phyloP scores from a whole-genome alignment of 1,140 invertebrate species.

The Brachionus calyciflorus region DNA sequence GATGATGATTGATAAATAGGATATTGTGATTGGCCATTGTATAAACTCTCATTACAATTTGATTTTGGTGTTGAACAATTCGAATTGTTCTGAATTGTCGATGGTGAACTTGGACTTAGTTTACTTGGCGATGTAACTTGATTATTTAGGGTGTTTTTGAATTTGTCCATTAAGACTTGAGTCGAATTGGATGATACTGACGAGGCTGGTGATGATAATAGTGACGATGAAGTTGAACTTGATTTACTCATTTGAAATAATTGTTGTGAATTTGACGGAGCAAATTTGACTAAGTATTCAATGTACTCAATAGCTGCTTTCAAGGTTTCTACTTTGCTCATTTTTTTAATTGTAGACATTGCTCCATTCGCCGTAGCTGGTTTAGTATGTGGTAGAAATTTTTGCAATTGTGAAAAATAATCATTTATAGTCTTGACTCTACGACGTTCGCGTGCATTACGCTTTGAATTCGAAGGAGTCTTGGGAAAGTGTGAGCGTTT shows the following conservation, averaged over 20 bases:
- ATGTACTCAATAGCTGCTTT: slow-evolving; percentile 46
- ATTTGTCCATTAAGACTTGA: background rate
- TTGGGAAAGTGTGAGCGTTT: background rate
- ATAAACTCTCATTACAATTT: background rate
- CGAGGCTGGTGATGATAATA: slow-evolving; percentile 19
- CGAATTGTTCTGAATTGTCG: background rate
- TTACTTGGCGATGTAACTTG: background rate
- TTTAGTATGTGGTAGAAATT: slow-evolving; percentile 33
- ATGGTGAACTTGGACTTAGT: background rate
- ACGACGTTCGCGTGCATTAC: slow-evolving; percentile 41
- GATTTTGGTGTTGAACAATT: slow-evolving; percentile 8
- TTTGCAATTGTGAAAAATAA: slow-evolving; percentile 41
- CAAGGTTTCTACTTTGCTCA: slow-evolving; percentile 43
- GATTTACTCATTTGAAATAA: background rate
- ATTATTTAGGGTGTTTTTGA: background rate
- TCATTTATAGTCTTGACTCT: slow-evolving; percentile 44
- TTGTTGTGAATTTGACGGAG: slow-evolving; percentile 28
- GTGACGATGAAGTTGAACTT: slow-evolving; percentile 4
- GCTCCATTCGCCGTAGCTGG: background rate
- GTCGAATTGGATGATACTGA: background rate
- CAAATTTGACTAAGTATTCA: slow-evolving; percentile 26
- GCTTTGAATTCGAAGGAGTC: slow-evolving; percentile 33
- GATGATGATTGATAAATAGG: background rate
- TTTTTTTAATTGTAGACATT: slow-evolving; percentile 6
- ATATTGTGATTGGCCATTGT: background rate